Evolutionary conservation across 2,113 vertebrate genomes (phyloP).

Genomic region (Benitochromis conjunctus): DNA sequence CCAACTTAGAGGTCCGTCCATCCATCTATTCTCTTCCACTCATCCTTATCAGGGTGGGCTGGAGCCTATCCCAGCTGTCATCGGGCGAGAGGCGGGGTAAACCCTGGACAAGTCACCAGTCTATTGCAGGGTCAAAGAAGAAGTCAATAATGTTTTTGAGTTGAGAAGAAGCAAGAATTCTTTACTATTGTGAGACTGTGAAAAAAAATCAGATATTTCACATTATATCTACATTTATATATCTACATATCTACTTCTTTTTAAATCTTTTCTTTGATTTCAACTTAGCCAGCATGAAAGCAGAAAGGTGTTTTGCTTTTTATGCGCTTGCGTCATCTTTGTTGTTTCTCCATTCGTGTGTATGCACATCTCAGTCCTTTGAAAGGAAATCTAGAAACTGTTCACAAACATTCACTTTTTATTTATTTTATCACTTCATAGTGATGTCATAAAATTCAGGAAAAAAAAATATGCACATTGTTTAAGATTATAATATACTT

Average conservation of each 20-base stretch:
- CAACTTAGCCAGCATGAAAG: not conserved
- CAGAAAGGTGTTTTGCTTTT: not conserved
- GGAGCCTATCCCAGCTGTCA: not conserved
- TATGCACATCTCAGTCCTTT: not conserved
- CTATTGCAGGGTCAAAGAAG: not conserved
- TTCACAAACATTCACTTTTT: not conserved
- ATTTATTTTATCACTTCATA: not conserved
- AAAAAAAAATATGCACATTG: not conserved
- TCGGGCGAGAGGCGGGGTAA: not conserved
- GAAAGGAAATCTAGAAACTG: not conserved
- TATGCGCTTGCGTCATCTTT: not conserved
- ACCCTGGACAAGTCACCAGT: rapidly evolving
- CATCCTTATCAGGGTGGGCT: not conserved
- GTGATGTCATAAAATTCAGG: not conserved
- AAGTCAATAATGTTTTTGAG: not conserved
- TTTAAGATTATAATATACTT: not conserved
- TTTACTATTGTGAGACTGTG: not conserved
- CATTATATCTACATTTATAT: not conserved
- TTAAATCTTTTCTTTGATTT: not conserved
- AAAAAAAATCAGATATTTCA: not conserved
- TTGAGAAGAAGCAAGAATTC: not conserved
- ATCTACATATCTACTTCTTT: not conserved
- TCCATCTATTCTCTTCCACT: not conserved
- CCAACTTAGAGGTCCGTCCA: not conserved
- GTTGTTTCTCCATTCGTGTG: not conserved